Base-by-base conservation (phyloP, 2,888 invertebrate genomes). In the Nomada hirtipes region DNA sequence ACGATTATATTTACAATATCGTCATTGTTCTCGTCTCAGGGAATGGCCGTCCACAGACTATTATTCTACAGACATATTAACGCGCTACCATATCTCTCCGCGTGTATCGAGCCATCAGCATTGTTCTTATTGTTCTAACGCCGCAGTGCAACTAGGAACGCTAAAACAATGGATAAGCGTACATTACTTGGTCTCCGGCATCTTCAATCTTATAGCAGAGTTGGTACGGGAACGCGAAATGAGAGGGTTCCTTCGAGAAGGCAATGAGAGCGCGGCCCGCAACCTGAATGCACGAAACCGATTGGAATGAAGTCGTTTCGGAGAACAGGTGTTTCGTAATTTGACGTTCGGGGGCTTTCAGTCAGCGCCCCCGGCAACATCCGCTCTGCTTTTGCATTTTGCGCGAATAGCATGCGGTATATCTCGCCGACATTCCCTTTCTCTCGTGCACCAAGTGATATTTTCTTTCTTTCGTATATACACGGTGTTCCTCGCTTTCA, bases 291-390 rank as follows among this genome's bases (percentile, higher is more conserved):
- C 74, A 53, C 75, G 76, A 75, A 84, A 87, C 82, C 63, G 69
- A 82, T 77, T 73, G 79, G 84, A 91, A 91, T 86, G 85, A 91
- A 89, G 86, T 86, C 75, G 91, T 92, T 92, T 90, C 85, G 87
- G 79, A 83, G 88, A 91, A 91, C 93, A 93, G 92, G 91, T 93
- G 92, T 91, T 91, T 89, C 86, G 86, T 91, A 92, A 92, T 92
- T 91, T 89, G 88, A 89, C 89, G 89, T 88, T 88, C 61, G 63
- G 29, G 53, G 57, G 65, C 80, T 81, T 69, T 71, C 77, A 77
- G 75, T 80, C 78, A 81, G 65, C 79, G 86, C 88, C 82, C 73
- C 75, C 79, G 87, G 88, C 84, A 83, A 88, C 86, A 80, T 90
- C 84, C 89, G 88, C 83, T 47, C 57, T 44, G 68, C 59, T 73